Evolutionary conservation across 2,888 invertebrate genomes (phyloP), one percentile per base, ranked within the genome.

Genomic region (Brassicogethes aeneus): DNA sequence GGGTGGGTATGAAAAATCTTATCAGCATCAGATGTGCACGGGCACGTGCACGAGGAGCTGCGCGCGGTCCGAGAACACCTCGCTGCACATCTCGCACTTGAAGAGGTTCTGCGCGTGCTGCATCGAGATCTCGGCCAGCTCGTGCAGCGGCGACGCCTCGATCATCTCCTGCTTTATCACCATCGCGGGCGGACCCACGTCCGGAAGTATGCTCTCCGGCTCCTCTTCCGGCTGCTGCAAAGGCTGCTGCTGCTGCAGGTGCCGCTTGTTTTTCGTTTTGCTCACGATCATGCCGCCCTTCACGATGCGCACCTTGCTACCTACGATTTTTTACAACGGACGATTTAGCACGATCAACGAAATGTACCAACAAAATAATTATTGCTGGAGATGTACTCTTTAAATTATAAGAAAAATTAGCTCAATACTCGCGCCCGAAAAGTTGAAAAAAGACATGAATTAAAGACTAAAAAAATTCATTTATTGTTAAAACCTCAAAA

Each of bases 61-160:
- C 37, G 82, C 80, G 37, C 85, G 77, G 47, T 82, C 80, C 7
- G 78, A 70, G 65, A 89, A 89, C 52, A 81, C 77, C 36, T 80
- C 76, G 40, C 82, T 76, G 64, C 89, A 89, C 84, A 89, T 87
- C 65, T 87, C 87, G 61, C 89, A 89, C 51, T 80, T 81, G 66
- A 77, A 85, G 33, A 80, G 52, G 47, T 60, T 66, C 45, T 66
- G 62, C 35, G 64, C 59, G 43, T 67, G 67, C 37, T 64, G 63
- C 65, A 79, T 49, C 63, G 69, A 41, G 60, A 72, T 54, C 69
- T 78, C 60, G 53, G 74, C 66, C 57, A 72, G 53, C 65, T 74
- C 61, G 62, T 74, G 65, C 57, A 74, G 48, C 47, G 71, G 57
- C 62, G 68, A 70, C 15, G 64, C 59, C 42, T 74, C 72, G 12